Conservation (phyloP, 1,140 invertebrate genomes). For the Eurosta solidaginis region DNA sequence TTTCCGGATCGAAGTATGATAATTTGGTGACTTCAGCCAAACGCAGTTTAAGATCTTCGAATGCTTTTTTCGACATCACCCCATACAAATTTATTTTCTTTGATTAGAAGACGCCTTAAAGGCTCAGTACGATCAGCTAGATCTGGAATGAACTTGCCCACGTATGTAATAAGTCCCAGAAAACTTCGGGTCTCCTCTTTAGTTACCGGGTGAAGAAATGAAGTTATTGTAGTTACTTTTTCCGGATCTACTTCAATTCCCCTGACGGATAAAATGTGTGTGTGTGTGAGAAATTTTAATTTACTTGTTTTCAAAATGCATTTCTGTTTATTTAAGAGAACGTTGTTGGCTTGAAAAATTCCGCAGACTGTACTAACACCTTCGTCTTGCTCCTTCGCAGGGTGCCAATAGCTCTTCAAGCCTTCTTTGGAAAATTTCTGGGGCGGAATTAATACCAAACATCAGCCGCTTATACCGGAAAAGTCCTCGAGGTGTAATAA, state of each 20-base stretch:
- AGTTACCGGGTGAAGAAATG: conserved; percentile 45
- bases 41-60: conserved; percentile 41
- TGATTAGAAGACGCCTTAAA: conserved; percentile 44
- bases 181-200: conserved; percentile 51
- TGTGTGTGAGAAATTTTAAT: conserved; percentile 58
- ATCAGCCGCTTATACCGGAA: conserved; percentile 17
- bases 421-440: conserved; percentile 22
- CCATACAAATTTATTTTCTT: conserved; percentile 42
- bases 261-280: conserved; percentile 47
- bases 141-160: conserved; percentile 53
- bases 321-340: conserved; percentile 36
- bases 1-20: conserved; percentile 19
- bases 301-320: conserved; percentile 44
- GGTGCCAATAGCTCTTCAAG: neutral
- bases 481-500: conserved; percentile 30
- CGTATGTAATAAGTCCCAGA: conserved; percentile 59
- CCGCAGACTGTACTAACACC: conserved; percentile 34
- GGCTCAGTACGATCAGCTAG: conserved; percentile 40
- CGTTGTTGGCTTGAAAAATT: conserved; percentile 37
- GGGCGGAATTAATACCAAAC: conserved; percentile 16
- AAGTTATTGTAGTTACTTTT: conserved; percentile 47
- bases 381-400: conserved; percentile 38
- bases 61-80: conserved; percentile 37
- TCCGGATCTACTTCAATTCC: conserved; percentile 55
- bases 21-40: conserved; percentile 34